A percentile compares a stretch with the other conserved stretches of the same genome.
Evolutionary conservation across 2,888 invertebrate species (phyloP).

Genomic region (Himalopsyche anomala): DNA sequence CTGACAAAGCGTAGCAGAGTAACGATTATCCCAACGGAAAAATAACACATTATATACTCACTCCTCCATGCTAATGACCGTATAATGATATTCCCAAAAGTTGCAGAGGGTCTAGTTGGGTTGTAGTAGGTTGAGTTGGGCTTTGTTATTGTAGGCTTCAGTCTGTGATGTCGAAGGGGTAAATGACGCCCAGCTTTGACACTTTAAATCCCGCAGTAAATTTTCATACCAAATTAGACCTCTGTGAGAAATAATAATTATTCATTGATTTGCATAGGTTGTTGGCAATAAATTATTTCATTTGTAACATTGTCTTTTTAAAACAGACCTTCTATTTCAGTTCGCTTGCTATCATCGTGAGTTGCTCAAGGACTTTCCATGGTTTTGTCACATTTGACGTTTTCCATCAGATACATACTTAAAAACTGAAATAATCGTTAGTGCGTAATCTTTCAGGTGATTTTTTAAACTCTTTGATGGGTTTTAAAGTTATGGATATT

Average conservation of each 20-base stretch:
- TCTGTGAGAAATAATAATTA: slow-evolving; percentile 1
- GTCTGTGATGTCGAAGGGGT: slow-evolving; percentile 26
- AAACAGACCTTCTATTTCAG: no score
- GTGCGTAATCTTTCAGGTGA: no score
- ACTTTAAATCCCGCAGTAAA: slow-evolving; percentile 29
- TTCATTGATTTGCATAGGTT: slow-evolving; percentile 31
- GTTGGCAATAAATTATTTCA: not conserved
- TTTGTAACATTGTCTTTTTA: not conserved
- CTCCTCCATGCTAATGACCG: slow-evolving; percentile 56
- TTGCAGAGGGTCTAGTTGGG: slow-evolving; percentile 15
- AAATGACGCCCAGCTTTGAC: slow-evolving; percentile 20
- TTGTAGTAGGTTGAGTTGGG: not conserved
- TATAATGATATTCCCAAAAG: slow-evolving; percentile 53
- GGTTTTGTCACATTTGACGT: no score
- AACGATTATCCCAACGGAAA: slow-evolving; percentile 50
- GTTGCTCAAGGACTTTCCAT: no score
- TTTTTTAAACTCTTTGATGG: no score
- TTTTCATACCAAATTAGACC: slow-evolving; percentile 14
- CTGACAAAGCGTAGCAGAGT: slow-evolving; percentile 9
- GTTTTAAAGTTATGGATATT: no score
- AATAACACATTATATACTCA: slow-evolving; percentile 53
- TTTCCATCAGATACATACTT: no score
- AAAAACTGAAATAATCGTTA: no score
- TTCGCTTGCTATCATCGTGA: no score
- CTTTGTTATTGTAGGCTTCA: slow-evolving; percentile 27